A percentile compares a stretch with the other conserved stretches of the same genome.
Evolutionary conservation across 2,888 invertebrate genomes (phyloP).

Genomic region (Didymodactylos carnosus): DNA sequence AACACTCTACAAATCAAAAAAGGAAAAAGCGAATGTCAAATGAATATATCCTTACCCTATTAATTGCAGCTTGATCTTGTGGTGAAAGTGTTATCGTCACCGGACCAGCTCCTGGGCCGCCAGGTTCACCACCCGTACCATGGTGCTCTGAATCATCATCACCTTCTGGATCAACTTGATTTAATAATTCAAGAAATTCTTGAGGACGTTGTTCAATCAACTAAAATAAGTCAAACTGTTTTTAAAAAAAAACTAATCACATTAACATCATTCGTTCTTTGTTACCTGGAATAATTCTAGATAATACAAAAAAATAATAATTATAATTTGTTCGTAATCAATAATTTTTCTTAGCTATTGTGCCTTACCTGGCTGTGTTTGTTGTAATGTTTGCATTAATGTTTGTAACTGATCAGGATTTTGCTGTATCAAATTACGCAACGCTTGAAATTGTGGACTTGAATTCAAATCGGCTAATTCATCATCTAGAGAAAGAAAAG

Average conservation of each 20-base stretch:
- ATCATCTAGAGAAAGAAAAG: too few relatives aligned
- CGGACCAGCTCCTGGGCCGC: background rate
- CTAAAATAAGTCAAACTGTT: too few relatives aligned
- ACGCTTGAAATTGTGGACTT: background rate
- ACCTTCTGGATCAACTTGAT: background rate
- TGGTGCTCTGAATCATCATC: background rate
- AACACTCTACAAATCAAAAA: too few relatives aligned
- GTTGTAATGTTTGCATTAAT: background rate
- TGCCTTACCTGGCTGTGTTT: background rate
- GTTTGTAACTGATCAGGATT: background rate
- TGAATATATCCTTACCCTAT: background rate
- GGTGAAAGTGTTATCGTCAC: background rate
- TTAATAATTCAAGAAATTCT: background rate
- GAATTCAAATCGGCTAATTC: too few relatives aligned
- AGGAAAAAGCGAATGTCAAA: too few relatives aligned
- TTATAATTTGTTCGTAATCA: too few relatives aligned
- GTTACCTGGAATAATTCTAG: too few relatives aligned
- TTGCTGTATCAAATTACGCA: background rate
- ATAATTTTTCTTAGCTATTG: background rate
- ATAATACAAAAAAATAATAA: background rate
- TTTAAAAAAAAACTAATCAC: too few relatives aligned
- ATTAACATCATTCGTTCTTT: too few relatives aligned
- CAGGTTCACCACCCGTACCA: background rate
- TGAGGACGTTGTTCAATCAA: background rate
- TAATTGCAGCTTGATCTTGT: background rate